Conservation (phyloP, 2,888 invertebrate genomes). For the Caenorhabditis sp. region DNA sequence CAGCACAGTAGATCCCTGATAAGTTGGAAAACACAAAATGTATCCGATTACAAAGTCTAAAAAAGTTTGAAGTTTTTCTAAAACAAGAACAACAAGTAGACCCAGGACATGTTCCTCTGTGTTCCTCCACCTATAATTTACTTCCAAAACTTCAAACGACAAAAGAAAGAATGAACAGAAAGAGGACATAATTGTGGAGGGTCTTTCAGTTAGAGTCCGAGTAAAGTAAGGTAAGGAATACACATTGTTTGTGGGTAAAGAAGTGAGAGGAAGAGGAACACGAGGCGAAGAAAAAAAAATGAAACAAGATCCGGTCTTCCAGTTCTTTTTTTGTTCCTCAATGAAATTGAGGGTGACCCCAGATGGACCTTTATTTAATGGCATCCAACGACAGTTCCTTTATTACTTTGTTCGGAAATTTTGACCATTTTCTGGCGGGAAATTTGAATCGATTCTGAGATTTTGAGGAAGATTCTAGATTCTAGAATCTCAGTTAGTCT, state of each 20-base stretch:
- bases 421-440: too few species aligned
- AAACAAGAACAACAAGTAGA: neutral
- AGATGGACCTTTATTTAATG: neutral
- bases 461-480: too few species aligned
- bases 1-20: too few species aligned
- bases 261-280: too few species aligned
- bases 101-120: too few species aligned
- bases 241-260: neutral
- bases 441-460: too few species aligned
- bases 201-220: neutral
- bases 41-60: too few species aligned
- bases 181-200: slow-evolving; percentile 6
- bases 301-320: slow-evolving; percentile 10
- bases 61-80: too few species aligned
- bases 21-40: too few species aligned
- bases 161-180: neutral
- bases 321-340: neutral
- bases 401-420: neutral
- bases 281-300: too few species aligned
- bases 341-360: neutral
- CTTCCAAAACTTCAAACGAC: slow-evolving; percentile 3
- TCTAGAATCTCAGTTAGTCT: too few species aligned
- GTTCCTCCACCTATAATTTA: too few species aligned
- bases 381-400: neutral
- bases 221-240: neutral